Evolutionary conservation across 2,888 invertebrate species (phyloP).

Genomic region (Litoditis marina): DNA sequence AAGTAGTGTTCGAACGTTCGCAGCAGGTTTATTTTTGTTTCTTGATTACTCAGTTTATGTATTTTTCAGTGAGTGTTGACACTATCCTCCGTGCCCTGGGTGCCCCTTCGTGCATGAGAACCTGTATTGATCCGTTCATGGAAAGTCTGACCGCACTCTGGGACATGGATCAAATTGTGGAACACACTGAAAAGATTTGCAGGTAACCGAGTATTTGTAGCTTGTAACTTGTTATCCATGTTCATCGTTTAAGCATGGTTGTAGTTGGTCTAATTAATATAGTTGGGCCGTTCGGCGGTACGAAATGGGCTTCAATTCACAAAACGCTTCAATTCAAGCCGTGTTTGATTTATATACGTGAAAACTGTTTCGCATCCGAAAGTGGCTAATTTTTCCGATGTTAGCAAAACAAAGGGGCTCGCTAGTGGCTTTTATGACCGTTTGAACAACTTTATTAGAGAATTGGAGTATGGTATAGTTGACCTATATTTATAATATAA

Average conservation of each 20-base stretch:
- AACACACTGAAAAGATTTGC: constrained; percentile 29
- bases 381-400: too few species aligned
- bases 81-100: constrained; percentile 39
- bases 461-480: too few species aligned
- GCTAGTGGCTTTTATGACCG: background rate
- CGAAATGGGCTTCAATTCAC: too few species aligned
- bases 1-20: too few species aligned
- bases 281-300: too few species aligned
- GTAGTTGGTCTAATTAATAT: too few species aligned
- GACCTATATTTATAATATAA: background rate
- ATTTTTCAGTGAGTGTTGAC: constrained; percentile 15
- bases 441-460: background rate
- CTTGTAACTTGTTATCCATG: background rate
- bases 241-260: background rate
- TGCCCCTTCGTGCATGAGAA: constrained; percentile 31
- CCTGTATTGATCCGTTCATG: constrained; percentile 39
- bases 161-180: constrained; percentile 29
- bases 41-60: too few species aligned
- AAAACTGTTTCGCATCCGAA: too few species aligned
- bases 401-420: too few species aligned
- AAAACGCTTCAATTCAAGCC: too few species aligned
- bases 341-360: too few species aligned
- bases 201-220: background rate
- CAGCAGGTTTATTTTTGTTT: too few species aligned
- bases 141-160: constrained; percentile 28